Evolutionary conservation across 2,797 vertebrate genomes (phyloP).

Genomic region (Luscinia megarhynchos): DNA sequence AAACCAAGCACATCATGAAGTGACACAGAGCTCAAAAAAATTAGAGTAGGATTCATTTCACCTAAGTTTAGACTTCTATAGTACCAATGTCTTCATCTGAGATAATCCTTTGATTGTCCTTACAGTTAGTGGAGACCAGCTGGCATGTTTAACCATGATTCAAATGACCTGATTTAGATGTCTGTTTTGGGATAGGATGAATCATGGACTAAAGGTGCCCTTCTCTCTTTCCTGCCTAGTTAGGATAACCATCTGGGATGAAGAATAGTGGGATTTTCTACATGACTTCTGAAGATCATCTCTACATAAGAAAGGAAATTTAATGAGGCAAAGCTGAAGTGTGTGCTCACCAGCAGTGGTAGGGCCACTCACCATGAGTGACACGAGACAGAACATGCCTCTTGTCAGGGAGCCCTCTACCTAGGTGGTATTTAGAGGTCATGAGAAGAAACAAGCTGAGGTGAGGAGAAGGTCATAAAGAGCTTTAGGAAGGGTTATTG

Average conservation of each 20-base stretch:
- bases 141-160: conserved; percentile 10
- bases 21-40: not conserved
- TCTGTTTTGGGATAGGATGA: conserved; percentile 34
- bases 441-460: not conserved
- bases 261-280: not conserved
- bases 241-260: not conserved
- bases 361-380: fast-evolving
- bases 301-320: not conserved
- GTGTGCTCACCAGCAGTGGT: not conserved
- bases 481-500: not conserved
- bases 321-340: not conserved
- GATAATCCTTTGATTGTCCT: conserved; percentile 13
- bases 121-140: conserved; percentile 13
- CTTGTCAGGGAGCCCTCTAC: not conserved
- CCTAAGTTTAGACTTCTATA: conserved; percentile 34
- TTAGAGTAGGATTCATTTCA: conserved; percentile 31
- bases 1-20: not conserved
- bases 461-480: not conserved
- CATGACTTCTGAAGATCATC: fast-evolving
- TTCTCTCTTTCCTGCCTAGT: not conserved
- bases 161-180: conserved; percentile 17
- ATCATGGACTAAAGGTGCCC: not conserved
- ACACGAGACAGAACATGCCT: not conserved
- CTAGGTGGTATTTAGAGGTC: not conserved
- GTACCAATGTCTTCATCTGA: conserved; percentile 16